phyloP scores from a whole-genome alignment of 2,113 vertebrate species.

The Circaetus gallicus region DNA sequence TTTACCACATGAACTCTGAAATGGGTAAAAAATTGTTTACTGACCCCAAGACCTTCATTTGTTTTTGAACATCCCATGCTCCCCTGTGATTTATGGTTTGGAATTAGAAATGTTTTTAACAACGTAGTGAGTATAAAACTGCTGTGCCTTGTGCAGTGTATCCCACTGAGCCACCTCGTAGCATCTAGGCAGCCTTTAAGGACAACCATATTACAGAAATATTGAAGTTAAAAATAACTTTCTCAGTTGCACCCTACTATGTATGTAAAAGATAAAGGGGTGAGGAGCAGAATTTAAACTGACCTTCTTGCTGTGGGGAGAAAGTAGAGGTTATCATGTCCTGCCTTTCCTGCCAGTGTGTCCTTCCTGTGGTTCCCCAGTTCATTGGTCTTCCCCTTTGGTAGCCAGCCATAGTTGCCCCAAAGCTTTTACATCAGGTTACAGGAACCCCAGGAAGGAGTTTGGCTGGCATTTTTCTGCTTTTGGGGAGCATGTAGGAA shows the following conservation, averaged over 20 bases:
- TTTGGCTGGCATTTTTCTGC: neutral
- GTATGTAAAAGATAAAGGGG: neutral
- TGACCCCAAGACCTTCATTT: neutral
- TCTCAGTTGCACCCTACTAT: neutral
- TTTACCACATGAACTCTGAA: neutral
- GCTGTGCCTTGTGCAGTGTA: neutral
- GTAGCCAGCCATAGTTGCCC: neutral
- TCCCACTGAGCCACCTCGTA: neutral
- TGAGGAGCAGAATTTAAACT: neutral
- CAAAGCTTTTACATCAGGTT: neutral
- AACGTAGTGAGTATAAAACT: neutral
- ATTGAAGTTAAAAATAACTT: neutral
- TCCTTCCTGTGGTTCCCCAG: neutral
- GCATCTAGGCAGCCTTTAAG: neutral
- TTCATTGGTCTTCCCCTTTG: neutral
- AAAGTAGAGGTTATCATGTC: neutral
- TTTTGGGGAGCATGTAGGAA: neutral
- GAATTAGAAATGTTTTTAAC: neutral
- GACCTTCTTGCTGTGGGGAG: neutral
- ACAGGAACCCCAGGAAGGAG: neutral
- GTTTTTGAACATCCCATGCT: neutral
- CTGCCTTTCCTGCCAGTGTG: neutral
- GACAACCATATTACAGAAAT: neutral
- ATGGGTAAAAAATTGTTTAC: neutral
- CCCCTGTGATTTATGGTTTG: neutral